A percentile compares a stretch with the other conserved stretches of the same genome.
phyloP scores from a whole-genome alignment of 2,888 invertebrate genomes.

The Omphaloscelis lunosa region DNA sequence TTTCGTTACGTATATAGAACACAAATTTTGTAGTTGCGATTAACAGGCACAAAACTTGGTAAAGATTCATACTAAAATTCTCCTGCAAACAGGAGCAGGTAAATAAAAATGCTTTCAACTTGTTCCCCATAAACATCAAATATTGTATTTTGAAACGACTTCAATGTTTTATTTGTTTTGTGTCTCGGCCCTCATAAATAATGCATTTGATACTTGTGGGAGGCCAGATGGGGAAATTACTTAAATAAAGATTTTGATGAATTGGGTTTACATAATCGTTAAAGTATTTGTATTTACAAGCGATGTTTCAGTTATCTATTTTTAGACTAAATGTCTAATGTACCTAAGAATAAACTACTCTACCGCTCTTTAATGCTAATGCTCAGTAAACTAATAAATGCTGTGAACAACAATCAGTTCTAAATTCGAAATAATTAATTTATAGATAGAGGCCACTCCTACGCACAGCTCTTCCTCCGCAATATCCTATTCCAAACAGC shows the following conservation, averaged over 20 bases:
- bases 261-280: constrained; percentile 29
- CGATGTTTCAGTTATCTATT: background rate
- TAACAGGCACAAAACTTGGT: background rate
- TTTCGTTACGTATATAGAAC: constrained; percentile 2
- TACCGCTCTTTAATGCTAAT: no score
- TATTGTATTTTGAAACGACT: constrained; percentile 42
- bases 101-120: constrained; percentile 46
- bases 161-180: constrained; percentile 59
- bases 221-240: constrained; percentile 43
- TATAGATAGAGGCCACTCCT: constrained; percentile 29
- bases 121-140: constrained; percentile 45
- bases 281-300: constrained; percentile 9
- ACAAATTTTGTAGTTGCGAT: constrained; percentile 3
- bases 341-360: background rate
- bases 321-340: background rate
- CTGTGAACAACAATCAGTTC: constrained; percentile 4
- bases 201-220: constrained; percentile 45
- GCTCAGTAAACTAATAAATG: background rate
- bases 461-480: constrained; percentile 23
- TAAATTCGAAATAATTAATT: constrained; percentile 35
- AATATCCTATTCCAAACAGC: constrained; percentile 34
- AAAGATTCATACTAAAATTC: constrained; percentile 10
- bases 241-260: constrained; percentile 45
- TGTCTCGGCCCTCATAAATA: constrained; percentile 45
- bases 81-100: constrained; percentile 9